Evolutionary conservation across 2,888 invertebrate genomes (phyloP).

Genomic region (Pachliopta kotzebuea): DNA sequence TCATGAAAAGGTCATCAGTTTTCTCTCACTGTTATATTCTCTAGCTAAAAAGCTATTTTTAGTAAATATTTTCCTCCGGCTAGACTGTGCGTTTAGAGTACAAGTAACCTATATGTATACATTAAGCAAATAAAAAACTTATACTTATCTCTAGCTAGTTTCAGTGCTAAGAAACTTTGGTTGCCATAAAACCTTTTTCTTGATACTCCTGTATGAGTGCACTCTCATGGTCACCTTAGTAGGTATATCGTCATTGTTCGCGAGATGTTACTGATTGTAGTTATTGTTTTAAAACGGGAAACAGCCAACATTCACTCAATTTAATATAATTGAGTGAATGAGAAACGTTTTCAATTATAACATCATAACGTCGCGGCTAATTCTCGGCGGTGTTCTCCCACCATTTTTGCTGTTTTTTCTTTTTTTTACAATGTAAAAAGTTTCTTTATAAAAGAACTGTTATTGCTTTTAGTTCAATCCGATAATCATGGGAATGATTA

Average conservation of each 20-base stretch:
- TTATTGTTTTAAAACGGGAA: constrained; percentile 77
- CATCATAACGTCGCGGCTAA: constrained; percentile 44
- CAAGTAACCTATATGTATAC: not conserved
- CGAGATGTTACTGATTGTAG: constrained; percentile 69
- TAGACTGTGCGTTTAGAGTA: not conserved
- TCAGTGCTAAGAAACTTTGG: not conserved
- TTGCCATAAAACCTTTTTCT: not conserved
- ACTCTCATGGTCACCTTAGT: constrained; percentile 49
- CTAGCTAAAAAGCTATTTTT: not conserved
- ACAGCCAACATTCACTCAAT: constrained; percentile 71
- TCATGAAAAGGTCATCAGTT: too few species aligned
- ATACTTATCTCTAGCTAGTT: not conserved
- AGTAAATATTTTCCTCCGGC: not conserved
- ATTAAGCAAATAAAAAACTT: not conserved
- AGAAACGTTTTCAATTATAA: constrained; percentile 74
- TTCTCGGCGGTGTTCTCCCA: constrained; percentile 22
- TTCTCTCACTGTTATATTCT: too few species aligned
- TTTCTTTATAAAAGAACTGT: not conserved
- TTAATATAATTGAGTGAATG: constrained; percentile 75
- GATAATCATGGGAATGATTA: not conserved
- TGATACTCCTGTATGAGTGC: not conserved
- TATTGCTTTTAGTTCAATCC: constrained; percentile 7
- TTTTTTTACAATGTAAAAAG: constrained; percentile 17
- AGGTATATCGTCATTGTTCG: constrained; percentile 71
- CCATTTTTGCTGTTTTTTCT: constrained; percentile 22